Percentiles rank a stretch among this genome's conserved stretches.
Conservation (phyloP, 2,888 invertebrate species). For the Philereme vetulata region DNA sequence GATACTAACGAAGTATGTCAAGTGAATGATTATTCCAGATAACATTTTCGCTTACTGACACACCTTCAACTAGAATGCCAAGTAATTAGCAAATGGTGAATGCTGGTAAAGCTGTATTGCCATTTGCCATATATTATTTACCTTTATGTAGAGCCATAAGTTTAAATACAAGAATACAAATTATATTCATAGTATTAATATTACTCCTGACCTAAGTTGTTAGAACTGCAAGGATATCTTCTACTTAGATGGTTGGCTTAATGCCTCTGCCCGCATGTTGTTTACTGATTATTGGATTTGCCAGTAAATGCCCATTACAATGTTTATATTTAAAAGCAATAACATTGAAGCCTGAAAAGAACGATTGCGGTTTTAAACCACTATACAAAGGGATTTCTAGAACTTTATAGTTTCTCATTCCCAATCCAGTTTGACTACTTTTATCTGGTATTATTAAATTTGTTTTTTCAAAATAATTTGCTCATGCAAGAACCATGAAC, state of each 20-base stretch:
- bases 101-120: background rate
- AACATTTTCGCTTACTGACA: slow-evolving; percentile 6
- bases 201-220: slow-evolving; percentile 12
- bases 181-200: slow-evolving; percentile 10
- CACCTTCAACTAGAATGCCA: slow-evolving; percentile 13
- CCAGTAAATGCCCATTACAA: slow-evolving; percentile 13
- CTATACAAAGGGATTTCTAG: slow-evolving; percentile 3
- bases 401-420: slow-evolving; percentile 11
- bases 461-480: slow-evolving; percentile 2
- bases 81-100: slow-evolving; percentile 1
- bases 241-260: slow-evolving; percentile 12
- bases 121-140: too few relatives aligned
- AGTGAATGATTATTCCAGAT: slow-evolving; percentile 15
- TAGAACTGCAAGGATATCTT: slow-evolving; percentile 15
- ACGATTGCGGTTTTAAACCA: slow-evolving; percentile 5
- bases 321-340: slow-evolving; percentile 8
- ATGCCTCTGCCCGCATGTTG: slow-evolving; percentile 14
- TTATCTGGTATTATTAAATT: slow-evolving; percentile 6
- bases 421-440: slow-evolving; percentile 10
- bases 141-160: background rate
- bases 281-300: slow-evolving; percentile 9
- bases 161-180: slow-evolving; percentile 9
- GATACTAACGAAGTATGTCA: slow-evolving; percentile 4
- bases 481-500: slow-evolving; percentile 28
- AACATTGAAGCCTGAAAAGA: background rate